These are phyloP conservation scores for Platerodrilus igneus DNA, from an alignment of 2,888 invertebrate genomes.

Conservation along the genomic window DNA sequence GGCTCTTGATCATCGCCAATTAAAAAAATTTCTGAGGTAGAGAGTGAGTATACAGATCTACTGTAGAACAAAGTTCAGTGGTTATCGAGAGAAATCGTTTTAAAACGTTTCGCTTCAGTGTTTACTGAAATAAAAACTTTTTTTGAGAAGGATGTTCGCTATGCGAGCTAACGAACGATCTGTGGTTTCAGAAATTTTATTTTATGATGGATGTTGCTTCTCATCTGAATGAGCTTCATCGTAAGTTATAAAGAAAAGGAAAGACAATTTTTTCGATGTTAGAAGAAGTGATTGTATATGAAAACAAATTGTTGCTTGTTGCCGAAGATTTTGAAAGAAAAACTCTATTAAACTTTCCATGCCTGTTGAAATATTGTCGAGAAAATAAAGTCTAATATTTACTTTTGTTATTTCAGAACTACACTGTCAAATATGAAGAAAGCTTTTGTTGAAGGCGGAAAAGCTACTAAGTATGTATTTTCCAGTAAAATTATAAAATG, in stretches of 20 bases:
- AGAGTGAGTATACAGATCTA: slow-evolving; percentile 2
- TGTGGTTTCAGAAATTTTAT: neutral
- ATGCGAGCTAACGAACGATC: neutral
- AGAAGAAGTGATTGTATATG: slow-evolving; percentile 1
- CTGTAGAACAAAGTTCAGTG: slow-evolving; percentile 2
- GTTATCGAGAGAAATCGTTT: too few relatives aligned
- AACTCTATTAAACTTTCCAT: too few relatives aligned
- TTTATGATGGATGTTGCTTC: neutral
- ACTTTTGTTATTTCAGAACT: too few relatives aligned
- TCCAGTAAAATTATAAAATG: too few relatives aligned
- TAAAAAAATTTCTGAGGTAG: slow-evolving; percentile 28
- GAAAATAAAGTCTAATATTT: too few relatives aligned
- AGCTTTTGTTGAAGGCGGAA: too few relatives aligned
- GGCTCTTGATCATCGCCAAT: slow-evolving; percentile 33
- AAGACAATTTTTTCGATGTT: neutral
- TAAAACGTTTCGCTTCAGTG: too few relatives aligned
- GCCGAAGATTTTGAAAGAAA: neutral
- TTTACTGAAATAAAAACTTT: too few relatives aligned
- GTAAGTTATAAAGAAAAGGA: neutral
- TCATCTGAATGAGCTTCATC: neutral
- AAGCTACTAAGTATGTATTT: too few relatives aligned
- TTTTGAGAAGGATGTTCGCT: too few relatives aligned
- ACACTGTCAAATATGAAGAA: too few relatives aligned
- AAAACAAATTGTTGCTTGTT: neutral
- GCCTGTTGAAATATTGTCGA: too few relatives aligned